Evolutionary conservation across 2,888 invertebrate species (phyloP).

Genomic region (Agonopterix subpropinquella): DNA sequence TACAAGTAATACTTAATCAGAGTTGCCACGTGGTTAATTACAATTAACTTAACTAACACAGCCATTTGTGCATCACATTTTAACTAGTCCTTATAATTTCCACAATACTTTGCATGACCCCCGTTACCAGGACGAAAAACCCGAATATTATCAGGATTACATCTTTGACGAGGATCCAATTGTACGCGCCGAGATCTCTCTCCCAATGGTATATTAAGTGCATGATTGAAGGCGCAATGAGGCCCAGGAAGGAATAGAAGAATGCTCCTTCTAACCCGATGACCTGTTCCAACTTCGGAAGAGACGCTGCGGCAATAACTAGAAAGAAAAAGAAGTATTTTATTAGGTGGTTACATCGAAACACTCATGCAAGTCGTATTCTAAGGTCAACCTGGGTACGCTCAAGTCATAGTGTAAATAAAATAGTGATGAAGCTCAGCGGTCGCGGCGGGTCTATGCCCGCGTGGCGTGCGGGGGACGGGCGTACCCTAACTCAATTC

Average conservation of each 20-base stretch:
- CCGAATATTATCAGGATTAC: slow-evolving; percentile 76
- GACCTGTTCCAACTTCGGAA: slow-evolving; percentile 61
- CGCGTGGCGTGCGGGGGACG: too few relatives aligned
- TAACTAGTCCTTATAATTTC: slow-evolving; percentile 32
- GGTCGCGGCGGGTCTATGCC: too few relatives aligned
- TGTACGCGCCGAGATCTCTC: slow-evolving; percentile 77
- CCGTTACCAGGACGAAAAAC: slow-evolving; percentile 80
- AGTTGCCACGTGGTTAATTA: too few relatives aligned
- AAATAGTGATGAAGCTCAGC: too few relatives aligned
- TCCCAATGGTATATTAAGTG: slow-evolving; percentile 84
- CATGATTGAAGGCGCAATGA: slow-evolving; percentile 83
- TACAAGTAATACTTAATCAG: too few relatives aligned
- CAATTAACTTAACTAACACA: too few relatives aligned
- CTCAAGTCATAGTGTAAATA: too few relatives aligned
- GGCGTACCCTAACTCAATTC: too few relatives aligned
- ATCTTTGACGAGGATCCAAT: slow-evolving; percentile 84
- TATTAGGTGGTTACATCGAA: neutral
- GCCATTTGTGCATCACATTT: too few relatives aligned
- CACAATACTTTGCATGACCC: slow-evolving; percentile 69
- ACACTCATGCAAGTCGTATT: too few relatives aligned
- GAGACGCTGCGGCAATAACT: slow-evolving; percentile 59
- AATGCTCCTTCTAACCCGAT: slow-evolving; percentile 72
- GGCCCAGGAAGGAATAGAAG: slow-evolving; percentile 83
- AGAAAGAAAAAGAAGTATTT: slow-evolving; percentile 17
- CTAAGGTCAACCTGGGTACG: too few relatives aligned